phyloP scores from a whole-genome alignment of 2,113 vertebrate genomes.

The Dipodomys stephensi region DNA sequence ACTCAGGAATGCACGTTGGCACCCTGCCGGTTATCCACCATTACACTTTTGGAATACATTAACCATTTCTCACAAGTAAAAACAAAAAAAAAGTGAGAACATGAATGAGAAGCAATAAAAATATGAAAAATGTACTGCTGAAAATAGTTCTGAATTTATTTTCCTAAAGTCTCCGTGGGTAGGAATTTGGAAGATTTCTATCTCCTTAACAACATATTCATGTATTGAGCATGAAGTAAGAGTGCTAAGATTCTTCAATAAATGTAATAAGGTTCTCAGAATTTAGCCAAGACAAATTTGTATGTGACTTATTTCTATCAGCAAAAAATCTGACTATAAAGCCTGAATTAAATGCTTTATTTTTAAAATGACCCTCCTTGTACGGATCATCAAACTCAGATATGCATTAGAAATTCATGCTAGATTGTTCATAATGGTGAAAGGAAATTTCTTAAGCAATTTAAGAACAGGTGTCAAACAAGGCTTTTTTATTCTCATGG shows the following conservation, averaged over 20 bases:
- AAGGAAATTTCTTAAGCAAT: not conserved
- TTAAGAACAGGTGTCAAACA: not conserved
- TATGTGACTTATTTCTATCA: slow-evolving; percentile 9
- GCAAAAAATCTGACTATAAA: not conserved
- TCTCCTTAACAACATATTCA: not conserved
- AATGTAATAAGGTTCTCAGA: not conserved
- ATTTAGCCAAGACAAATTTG: not conserved
- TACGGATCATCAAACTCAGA: not conserved
- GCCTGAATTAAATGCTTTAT: not conserved
- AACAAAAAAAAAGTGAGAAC: not conserved
- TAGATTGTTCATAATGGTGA: not conserved
- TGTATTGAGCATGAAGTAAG: not conserved
- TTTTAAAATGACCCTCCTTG: not conserved
- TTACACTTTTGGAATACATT: not conserved
- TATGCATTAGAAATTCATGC: not conserved
- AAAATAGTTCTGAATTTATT: not conserved
- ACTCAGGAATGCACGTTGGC: not conserved
- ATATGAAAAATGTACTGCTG: not conserved
- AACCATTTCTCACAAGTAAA: not conserved
- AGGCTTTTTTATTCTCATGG: not conserved
- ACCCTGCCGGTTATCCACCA: not conserved
- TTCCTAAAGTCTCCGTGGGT: not conserved
- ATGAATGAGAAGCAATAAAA: not conserved
- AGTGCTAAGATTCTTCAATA: not conserved
- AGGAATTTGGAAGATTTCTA: not conserved